Evolutionary conservation across 2,888 invertebrate genomes (phyloP).

Genomic region (Sarcophaga caerulescens): DNA sequence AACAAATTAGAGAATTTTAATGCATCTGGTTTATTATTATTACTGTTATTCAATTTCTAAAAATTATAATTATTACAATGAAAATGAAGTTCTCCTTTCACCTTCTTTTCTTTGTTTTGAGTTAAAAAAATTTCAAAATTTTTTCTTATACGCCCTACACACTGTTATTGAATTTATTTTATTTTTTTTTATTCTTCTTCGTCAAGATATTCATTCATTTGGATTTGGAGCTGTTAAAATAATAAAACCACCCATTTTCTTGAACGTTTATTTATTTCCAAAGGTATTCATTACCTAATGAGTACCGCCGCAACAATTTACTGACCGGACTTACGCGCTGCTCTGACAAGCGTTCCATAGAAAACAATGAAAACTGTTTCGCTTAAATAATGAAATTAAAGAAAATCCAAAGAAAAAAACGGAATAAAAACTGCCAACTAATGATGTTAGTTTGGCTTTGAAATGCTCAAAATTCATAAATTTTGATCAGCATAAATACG

Average conservation of each 20-base stretch:
- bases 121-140: too few relatives aligned
- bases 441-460: constrained; percentile 50
- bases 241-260: constrained; percentile 57
- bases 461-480: constrained; percentile 54
- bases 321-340: constrained; percentile 31
- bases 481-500: constrained; percentile 53
- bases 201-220: background rate
- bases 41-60: too few relatives aligned
- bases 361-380: constrained; percentile 55
- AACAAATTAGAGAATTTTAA: too few relatives aligned
- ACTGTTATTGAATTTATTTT: background rate
- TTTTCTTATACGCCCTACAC: background rate
- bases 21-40: too few relatives aligned
- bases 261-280: background rate
- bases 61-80: background rate
- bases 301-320: constrained; percentile 12
- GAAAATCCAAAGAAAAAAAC: background rate
- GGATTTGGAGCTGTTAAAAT: constrained; percentile 52
- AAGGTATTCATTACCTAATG: constrained; percentile 38
- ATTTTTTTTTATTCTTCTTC: background rate
- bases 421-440: constrained; percentile 62
- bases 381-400: constrained; percentile 48
- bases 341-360: background rate
- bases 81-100: background rate
- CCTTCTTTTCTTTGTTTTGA: too few relatives aligned